Evolutionary conservation across 2,113 vertebrate species (phyloP).

Genomic region (Nerophis ophidion): DNA sequence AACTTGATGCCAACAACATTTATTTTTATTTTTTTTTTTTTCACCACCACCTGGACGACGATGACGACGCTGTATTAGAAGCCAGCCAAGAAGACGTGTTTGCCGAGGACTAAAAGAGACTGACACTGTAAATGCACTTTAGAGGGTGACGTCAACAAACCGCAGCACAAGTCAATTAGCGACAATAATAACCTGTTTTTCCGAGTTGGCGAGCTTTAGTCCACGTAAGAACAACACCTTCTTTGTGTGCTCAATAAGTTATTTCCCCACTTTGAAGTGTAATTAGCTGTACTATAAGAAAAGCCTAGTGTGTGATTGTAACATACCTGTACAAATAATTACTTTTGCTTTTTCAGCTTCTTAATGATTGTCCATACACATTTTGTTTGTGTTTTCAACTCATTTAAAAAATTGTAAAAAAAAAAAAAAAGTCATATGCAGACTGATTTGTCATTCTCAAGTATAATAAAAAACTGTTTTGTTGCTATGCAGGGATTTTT

Average conservation of each 20-base stretch:
- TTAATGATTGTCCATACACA: conserved; percentile 86
- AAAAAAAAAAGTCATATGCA: conserved; percentile 79
- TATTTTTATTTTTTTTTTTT: conserved; percentile 4
- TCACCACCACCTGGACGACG: conserved; percentile 14
- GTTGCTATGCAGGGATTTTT: conserved; percentile 43
- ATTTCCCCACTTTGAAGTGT: conserved; percentile 82
- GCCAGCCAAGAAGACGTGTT: conserved; percentile 40
- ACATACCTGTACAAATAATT: conserved; percentile 94
- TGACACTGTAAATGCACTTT: conserved; percentile 81
- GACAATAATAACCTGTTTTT: conserved; percentile 35
- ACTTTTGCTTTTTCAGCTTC: conserved; percentile 86
- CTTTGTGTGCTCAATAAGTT: conserved; percentile 99
- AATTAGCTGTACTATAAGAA: conserved; percentile 98
- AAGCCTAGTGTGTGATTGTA: conserved; percentile 85
- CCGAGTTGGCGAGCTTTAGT: conserved; percentile 29
- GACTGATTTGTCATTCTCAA: conserved; percentile 90
- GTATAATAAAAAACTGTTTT: conserved; percentile 65
- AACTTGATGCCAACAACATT: no score
- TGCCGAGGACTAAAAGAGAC: conserved; percentile 59
- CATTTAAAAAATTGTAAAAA: conserved; percentile 66
- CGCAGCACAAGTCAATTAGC: conserved; percentile 41
- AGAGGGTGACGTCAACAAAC: conserved; percentile 60
- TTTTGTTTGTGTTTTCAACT: conserved; percentile 78
- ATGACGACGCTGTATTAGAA: conserved; percentile 52
- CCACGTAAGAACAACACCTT: conserved; percentile 95